These are phyloP conservation scores for Polymixis flavicincta DNA, from an alignment of 2,888 invertebrate species.

Conservation along the genomic window DNA sequence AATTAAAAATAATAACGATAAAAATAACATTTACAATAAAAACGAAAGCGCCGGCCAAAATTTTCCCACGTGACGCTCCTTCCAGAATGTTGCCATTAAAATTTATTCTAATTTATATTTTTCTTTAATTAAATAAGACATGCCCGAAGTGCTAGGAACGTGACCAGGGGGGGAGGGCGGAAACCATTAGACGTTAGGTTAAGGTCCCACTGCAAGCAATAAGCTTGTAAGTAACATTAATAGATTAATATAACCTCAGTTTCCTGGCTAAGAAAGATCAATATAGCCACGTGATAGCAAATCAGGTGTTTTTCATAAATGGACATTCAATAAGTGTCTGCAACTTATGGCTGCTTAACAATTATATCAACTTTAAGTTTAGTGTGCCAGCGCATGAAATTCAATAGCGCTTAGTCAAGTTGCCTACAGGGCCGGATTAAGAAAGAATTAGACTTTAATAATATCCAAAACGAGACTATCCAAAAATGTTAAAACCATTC, in stretches of 20 bases:
- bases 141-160: constrained; percentile 79
- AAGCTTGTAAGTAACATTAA: neutral
- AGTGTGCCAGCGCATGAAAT: constrained; percentile 17
- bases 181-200: constrained; percentile 76
- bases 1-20: constrained; percentile 24
- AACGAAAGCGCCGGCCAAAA: constrained; percentile 29
- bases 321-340: constrained; percentile 27
- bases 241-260: no score
- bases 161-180: constrained; percentile 74
- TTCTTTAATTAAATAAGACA: constrained; percentile 87
- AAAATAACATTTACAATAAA: constrained; percentile 33
- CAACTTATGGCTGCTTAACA: neutral
- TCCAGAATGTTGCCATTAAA: constrained; percentile 72
- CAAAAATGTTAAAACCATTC: neutral
- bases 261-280: no score
- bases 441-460: neutral
- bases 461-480: neutral
- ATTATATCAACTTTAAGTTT: constrained; percentile 4
- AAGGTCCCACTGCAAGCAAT: constrained; percentile 58
- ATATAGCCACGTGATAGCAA: constrained; percentile 54
- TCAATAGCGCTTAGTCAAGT: neutral
- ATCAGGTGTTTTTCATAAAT: constrained; percentile 73
- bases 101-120: constrained; percentile 85
- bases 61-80: constrained; percentile 48
- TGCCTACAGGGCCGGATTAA: constrained; percentile 28